Evolutionary conservation across 2,797 vertebrate species (phyloP).

Genomic region (Paramormyrops hopkinsi): DNA sequence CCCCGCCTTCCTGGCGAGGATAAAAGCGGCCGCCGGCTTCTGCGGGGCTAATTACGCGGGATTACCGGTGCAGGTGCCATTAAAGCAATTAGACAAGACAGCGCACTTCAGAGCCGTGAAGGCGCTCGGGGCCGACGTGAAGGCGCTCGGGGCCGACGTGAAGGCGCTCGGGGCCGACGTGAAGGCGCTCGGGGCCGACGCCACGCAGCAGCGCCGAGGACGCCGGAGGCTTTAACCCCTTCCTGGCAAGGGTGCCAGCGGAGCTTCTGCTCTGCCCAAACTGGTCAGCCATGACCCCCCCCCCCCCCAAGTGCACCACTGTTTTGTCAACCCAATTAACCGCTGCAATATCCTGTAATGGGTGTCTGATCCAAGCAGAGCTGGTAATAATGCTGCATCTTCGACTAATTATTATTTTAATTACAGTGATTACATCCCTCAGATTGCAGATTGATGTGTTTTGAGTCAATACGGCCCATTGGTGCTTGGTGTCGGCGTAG

Average conservation of each 20-base stretch:
- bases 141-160: background rate
- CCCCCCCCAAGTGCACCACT: background rate
- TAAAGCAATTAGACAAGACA: conserved; percentile 70
- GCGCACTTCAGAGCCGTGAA: conserved; percentile 44
- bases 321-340: background rate
- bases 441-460: background rate
- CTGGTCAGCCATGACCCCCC: background rate
- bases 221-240: background rate
- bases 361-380: background rate
- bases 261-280: background rate
- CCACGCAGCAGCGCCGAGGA: background rate
- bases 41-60: conserved; percentile 66
- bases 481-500: background rate
- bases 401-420: conserved; percentile 4
- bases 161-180: background rate
- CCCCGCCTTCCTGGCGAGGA: conserved; percentile 58
- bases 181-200: background rate
- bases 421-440: background rate
- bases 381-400: background rate
- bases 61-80: conserved; percentile 69
- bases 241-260: background rate
- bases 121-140: background rate
- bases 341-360: background rate
- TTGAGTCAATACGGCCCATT: background rate
- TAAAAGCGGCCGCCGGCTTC: conserved; percentile 70